Evolutionary conservation across 2,888 invertebrate species (phyloP).

Genomic region (Hypolimnas misippus): DNA sequence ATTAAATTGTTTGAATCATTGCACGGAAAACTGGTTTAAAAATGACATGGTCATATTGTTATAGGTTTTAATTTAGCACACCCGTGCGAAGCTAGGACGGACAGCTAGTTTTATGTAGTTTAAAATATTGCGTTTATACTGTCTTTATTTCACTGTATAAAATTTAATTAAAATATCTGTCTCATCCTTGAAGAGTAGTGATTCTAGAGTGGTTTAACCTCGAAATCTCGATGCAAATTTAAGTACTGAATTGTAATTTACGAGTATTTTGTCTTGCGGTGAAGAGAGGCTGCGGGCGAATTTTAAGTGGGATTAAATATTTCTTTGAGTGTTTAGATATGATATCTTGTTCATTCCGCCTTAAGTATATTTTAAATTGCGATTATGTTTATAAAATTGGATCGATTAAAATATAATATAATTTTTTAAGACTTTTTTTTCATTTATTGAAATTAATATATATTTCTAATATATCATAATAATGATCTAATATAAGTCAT

Average conservation of each 20-base stretch:
- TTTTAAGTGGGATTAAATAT: conserved; percentile 1
- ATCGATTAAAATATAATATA: too few relatives aligned
- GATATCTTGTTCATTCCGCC: not conserved
- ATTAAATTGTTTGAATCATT: too few relatives aligned
- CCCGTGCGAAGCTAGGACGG: too few relatives aligned
- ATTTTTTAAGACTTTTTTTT: too few relatives aligned
- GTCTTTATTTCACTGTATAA: not conserved
- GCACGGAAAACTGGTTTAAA: too few relatives aligned
- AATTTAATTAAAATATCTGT: conserved; percentile 17
- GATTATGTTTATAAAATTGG: not conserved
- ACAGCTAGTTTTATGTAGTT: too few relatives aligned
- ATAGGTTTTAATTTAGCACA: too few relatives aligned
- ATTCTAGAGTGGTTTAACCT: conserved; percentile 16
- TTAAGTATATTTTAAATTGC: not conserved
- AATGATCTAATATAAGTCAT: too few relatives aligned
- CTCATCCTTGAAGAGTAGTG: conserved; percentile 13
- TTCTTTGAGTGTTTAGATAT: not conserved
- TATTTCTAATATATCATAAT: too few relatives aligned
- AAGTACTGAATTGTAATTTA: conserved; percentile 20
- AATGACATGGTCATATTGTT: too few relatives aligned
- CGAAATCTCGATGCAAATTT: conserved; percentile 12
- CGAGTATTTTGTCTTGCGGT: conserved; percentile 8
- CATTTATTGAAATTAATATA: too few relatives aligned
- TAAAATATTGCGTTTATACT: not conserved
- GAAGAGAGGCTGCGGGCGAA: not conserved